Conservation (phyloP, 1,140 invertebrate species). For the Orussus abietinus region DNA sequence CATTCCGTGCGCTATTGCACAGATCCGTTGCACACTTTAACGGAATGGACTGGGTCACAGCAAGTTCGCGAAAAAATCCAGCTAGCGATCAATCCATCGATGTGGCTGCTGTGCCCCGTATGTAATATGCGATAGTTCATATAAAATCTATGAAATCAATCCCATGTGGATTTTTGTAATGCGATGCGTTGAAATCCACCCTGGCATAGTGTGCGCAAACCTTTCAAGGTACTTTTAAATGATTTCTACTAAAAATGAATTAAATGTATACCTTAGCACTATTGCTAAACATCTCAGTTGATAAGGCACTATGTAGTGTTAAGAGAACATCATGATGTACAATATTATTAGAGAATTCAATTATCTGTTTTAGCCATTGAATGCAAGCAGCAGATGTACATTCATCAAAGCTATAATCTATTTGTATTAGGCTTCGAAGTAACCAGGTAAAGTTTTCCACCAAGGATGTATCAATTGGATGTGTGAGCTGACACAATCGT, state of each 20-base stretch:
- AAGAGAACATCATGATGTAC: slow-evolving; percentile 28
- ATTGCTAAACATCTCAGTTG: slow-evolving; percentile 25
- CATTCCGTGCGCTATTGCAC: too few relatives aligned
- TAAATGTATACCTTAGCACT: slow-evolving; percentile 28
- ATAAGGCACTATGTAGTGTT: slow-evolving; percentile 33
- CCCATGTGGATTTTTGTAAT: not conserved
- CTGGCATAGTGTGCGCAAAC: too few relatives aligned
- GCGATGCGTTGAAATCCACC: not conserved
- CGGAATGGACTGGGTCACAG: too few relatives aligned
- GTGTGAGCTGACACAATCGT: slow-evolving; percentile 43
- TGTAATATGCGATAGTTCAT: too few relatives aligned
- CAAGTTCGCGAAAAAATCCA: too few relatives aligned
- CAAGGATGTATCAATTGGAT: slow-evolving; percentile 40
- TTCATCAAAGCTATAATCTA: slow-evolving; percentile 36
- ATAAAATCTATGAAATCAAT: slow-evolving; percentile 12
- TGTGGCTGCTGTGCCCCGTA: too few relatives aligned
- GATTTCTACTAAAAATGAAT: slow-evolving; percentile 13
- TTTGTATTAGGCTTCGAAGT: slow-evolving; percentile 42
- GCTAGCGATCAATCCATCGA: too few relatives aligned
- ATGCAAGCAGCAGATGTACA: slow-evolving; percentile 36
- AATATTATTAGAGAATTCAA: slow-evolving; percentile 28
- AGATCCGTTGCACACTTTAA: too few relatives aligned
- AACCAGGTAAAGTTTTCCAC: slow-evolving; percentile 48
- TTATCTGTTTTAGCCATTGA: slow-evolving; percentile 42
- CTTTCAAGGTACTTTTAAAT: slow-evolving; percentile 4